These are phyloP conservation scores for Cephus pygmeus DNA, from an alignment of 2,888 invertebrate species.

Conservation along the genomic window DNA sequence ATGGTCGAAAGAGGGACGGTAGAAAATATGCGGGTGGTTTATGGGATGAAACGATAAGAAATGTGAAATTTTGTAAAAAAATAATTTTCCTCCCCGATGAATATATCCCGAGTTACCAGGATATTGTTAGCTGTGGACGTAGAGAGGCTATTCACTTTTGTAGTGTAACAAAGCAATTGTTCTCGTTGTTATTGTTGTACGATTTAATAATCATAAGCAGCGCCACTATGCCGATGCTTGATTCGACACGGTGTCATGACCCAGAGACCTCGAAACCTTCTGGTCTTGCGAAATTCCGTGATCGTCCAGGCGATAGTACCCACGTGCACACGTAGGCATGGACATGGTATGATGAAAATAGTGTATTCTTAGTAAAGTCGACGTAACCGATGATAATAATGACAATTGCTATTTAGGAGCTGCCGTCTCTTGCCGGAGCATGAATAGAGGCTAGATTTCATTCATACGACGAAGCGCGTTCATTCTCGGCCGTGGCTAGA, in stretches of 20 bases:
- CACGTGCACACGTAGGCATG: not conserved
- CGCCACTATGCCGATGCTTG: not conserved
- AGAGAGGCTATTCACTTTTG: not conserved
- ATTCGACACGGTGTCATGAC: not conserved
- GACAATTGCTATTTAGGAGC: slow-evolving; percentile 49
- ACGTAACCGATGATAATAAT: slow-evolving; percentile 26
- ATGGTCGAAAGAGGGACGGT: not conserved
- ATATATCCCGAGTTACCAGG: not conserved
- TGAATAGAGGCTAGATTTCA: slow-evolving; percentile 58
- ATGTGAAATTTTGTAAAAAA: not conserved
- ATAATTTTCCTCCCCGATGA: rapidly evolving
- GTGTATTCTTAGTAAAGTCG: not conserved
- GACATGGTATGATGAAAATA: not conserved
- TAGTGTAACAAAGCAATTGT: not conserved
- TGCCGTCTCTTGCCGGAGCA: slow-evolving; percentile 41
- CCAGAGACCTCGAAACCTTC: not conserved
- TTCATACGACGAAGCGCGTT: slow-evolving; percentile 44
- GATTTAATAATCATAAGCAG: not conserved
- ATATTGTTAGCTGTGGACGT: not conserved
- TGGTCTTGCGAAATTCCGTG: not conserved
- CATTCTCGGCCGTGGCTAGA: not conserved
- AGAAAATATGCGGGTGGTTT: not conserved
- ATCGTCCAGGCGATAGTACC: not conserved
- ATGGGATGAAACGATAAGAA: not conserved
- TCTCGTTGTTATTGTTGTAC: not conserved